A percentile compares a stretch with the other conserved stretches of the same genome.
Evolutionary conservation across 2,888 invertebrate genomes (phyloP).

Genomic region (Embidobia sp.): DNA sequence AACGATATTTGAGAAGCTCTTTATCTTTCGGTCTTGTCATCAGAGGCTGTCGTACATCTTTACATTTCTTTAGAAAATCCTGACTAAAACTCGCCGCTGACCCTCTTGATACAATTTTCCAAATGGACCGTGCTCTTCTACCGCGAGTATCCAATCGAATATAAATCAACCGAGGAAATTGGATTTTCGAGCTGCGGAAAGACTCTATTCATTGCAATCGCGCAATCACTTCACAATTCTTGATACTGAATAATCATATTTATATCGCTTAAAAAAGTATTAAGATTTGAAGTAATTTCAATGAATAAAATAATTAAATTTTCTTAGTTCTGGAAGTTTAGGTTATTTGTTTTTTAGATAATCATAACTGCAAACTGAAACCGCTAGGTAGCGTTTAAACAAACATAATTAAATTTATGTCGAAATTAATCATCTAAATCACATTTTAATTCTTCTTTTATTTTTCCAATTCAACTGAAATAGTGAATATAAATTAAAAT

Average conservation of each 20-base stretch:
- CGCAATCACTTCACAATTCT: constrained; percentile 9
- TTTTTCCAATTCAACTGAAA: too few species aligned
- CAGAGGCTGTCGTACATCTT: constrained; percentile 4
- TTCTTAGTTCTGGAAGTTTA: too few species aligned
- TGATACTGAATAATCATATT: not conserved
- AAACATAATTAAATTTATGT: too few species aligned
- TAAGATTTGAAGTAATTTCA: too few species aligned
- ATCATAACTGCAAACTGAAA: too few species aligned
- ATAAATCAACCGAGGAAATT: constrained; percentile 37
- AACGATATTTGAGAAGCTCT: constrained; percentile 23
- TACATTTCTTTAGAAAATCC: constrained; percentile 44
- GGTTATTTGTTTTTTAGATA: too few species aligned
- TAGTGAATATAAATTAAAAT: too few species aligned
- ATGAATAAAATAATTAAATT: too few species aligned
- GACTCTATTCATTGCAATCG: constrained; percentile 7
- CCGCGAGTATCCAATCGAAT: constrained; percentile 8
- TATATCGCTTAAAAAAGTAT: too few species aligned
- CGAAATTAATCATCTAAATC: too few species aligned
- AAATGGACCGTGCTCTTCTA: constrained; percentile 20
- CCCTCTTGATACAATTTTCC: constrained; percentile 33
- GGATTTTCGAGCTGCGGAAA: constrained; percentile 13
- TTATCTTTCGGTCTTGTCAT: constrained; percentile 26
- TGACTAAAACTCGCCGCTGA: constrained; percentile 14
- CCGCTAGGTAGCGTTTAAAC: too few species aligned
- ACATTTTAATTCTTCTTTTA: too few species aligned